Base-by-base conservation (phyloP, 2,113 vertebrate genomes). In the Oreocharis arfaki region DNA sequence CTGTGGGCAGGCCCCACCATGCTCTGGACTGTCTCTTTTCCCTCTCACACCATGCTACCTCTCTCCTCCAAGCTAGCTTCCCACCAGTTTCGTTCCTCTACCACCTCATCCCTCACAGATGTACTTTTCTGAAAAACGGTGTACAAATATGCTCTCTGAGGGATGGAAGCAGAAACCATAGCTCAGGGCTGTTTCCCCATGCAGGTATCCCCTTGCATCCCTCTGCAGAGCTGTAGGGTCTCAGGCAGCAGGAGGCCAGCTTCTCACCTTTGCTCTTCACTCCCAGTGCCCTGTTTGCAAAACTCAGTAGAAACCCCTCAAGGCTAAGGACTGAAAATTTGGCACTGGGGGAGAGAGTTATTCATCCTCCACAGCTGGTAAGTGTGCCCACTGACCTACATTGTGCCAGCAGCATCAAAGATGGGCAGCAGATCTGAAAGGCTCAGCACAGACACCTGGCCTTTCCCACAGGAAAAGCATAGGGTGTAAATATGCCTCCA, bases 41-140 rank as follows among this genome's bases (percentile, higher is more conserved):
- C 24, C 17, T 69, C 67, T 86, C 53, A 32, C 9, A 53, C 15
- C 49, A 44, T 0, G 0, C 41, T 82, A 26, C 70, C 16, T 80
- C 26, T 88, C 47, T 90, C 35, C 21, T 74, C 35, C 4, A 2
- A 92, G 35, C 30, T 19, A 47, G 12, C 32, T 92, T 85, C 28
- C 57, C 42, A 67, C 55, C 32, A 70, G n/a, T 39, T 53, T 79
- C 0, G 0, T 44, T 92, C 28, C 21, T 76, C 28, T 0, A 0
- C 26, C 32, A 83, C 44, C 49, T 93, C 53, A 89, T n/a, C 35
- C 47, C 13, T 85, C 22, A 63, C 28, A 93, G 61, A 32, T 14
- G 15, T 30, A 28, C 14, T 74, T 89, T 92, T 86, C 73, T 70
- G 27, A 23, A 68, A 64, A 85, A 8, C 63, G 20, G 37, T 2